Base-by-base conservation (phyloP, 2,113 vertebrate genomes). In the Myiopsitta monachus region DNA sequence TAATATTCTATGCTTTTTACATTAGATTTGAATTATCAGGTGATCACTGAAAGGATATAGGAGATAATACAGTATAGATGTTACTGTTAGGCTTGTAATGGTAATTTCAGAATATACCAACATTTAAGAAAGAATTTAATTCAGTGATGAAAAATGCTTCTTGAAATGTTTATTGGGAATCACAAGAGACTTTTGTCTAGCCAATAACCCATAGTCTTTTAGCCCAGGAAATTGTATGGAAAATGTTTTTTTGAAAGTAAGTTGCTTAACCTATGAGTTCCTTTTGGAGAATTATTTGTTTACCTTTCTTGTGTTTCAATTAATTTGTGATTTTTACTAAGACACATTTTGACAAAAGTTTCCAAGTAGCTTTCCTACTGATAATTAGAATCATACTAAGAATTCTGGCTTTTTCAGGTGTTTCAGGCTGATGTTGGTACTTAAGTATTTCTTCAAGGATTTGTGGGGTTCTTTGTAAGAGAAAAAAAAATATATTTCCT, bases 401-500 rank as follows among this genome's bases (percentile, higher is more conserved):
- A 87, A 44, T 83, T 89, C 30, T 74, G 52, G 18, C 46, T 63
- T 76, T 54, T 66, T 61, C 57, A 11, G 39, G 18, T 77, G 61
- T 92, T 90, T 95, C 87, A 36, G 62, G 64, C 54, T 70, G 7
- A 16, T 63, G n/a, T 38, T 47, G 36, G 38, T 90, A 38, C 19
- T 43, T 74, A 39, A 72, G 14, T 59, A 59, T 59, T 59, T 59
- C 57, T 59, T 59, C 75, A 88, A 95, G 30, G 78, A 88, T 84
- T 62, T n/a, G 59, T 59, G 24, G 0, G 16, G 10, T 51, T 88
- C 69, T 87, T 61, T 46, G 64, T 90, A 85, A 77, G 64, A 57
- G 36, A 49, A 74, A 51, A 96, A 94, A 89, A 55, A 43, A 93
- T 91, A 73, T 87, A 86, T 88, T 62, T 67, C 74, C 49, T 63